Evolutionary conservation across 35 echinoderm and acorn worm species (phyloP).

Genomic region (Anneissia japonica): DNA sequence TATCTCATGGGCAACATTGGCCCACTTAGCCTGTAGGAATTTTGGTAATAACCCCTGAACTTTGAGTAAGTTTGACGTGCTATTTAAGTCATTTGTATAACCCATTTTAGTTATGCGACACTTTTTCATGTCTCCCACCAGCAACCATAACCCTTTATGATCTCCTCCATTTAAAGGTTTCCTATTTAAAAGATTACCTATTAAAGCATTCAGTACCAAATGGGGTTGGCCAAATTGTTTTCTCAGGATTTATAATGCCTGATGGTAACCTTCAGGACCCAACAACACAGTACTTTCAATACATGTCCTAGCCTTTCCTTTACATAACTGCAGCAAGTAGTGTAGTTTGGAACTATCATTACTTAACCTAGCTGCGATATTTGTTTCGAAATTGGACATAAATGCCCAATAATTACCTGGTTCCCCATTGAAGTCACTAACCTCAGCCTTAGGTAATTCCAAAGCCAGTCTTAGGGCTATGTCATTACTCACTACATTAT

Average conservation of each 20-base stretch:
- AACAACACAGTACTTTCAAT: background rate
- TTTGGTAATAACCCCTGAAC: background rate
- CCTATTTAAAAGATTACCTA: background rate
- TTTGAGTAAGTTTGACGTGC: background rate
- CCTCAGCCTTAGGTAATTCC: slow-evolving; percentile 20
- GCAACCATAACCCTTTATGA: background rate
- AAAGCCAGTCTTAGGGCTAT: slow-evolving; percentile 14
- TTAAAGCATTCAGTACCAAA: background rate
- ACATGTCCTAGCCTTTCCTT: background rate
- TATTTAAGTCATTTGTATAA: background rate
- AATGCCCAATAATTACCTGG: slow-evolving; percentile 12
- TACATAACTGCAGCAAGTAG: background rate
- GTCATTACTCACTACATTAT: too few relatives aligned
- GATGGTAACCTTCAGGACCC: background rate
- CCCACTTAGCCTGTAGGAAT: background rate
- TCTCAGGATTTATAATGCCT: background rate
- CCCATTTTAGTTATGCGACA: background rate
- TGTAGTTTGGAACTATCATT: background rate
- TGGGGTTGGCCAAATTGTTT: background rate
- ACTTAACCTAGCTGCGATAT: slow-evolving; percentile 16
- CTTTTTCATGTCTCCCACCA: background rate
- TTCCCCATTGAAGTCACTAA: background rate
- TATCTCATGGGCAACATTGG: background rate
- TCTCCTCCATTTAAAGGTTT: background rate
- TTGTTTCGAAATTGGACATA: slow-evolving; percentile 12